Conservation (phyloP, 23 tunicate species). For the Diplosoma virens region DNA sequence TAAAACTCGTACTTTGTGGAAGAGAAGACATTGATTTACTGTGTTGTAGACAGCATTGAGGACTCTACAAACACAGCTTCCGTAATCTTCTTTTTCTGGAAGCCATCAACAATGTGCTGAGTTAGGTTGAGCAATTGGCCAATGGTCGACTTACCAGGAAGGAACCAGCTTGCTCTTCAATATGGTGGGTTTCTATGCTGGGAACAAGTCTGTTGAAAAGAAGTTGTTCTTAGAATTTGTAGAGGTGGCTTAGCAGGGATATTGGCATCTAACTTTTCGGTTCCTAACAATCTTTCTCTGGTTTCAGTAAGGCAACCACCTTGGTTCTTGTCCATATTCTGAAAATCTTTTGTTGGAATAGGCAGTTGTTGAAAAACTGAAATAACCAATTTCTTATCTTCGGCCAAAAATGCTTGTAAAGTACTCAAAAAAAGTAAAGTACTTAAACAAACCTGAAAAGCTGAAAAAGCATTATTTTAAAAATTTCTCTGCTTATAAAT, state of each 20-base stretch:
- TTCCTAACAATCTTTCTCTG: too few species aligned
- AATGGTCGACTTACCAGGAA: neutral
- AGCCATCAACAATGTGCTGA: neutral
- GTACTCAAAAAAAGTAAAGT: too few species aligned
- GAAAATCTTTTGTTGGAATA: too few species aligned
- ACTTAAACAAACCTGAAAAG: too few species aligned
- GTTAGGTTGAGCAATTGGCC: neutral
- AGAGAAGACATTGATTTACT: too few species aligned
- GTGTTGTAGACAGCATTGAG: too few species aligned
- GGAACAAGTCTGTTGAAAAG: neutral
- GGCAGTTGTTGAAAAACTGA: too few species aligned
- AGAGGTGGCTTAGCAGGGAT: neutral
- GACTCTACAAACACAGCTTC: neutral
- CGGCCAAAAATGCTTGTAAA: too few species aligned
- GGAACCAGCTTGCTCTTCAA: neutral
- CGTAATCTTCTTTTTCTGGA: neutral
- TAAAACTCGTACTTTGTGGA: too few species aligned
- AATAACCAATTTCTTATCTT: too few species aligned
- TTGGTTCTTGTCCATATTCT: neutral
- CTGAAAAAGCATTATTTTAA: too few species aligned
- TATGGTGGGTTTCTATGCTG: neutral
- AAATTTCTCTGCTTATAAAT: too few species aligned
- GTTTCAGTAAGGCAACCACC: neutral
- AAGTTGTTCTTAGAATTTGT: neutral
- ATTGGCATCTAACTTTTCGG: neutral